phyloP scores from a whole-genome alignment of 2,113 vertebrate species.

The Psophia crepitans region DNA sequence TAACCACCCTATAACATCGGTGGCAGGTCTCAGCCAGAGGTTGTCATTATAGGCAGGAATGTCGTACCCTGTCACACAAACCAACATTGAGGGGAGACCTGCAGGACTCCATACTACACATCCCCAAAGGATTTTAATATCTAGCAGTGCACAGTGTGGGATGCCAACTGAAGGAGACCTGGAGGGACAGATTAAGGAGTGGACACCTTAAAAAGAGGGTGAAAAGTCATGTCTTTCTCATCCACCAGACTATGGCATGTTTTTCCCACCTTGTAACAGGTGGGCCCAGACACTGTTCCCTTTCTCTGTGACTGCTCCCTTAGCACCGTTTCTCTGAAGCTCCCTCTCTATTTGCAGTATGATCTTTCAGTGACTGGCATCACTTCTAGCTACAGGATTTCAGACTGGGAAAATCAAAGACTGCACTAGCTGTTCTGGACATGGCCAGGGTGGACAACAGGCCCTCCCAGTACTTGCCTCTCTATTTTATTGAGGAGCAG shows the following conservation, averaged over 20 bases:
- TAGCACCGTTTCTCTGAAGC: neutral
- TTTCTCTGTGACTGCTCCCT: neutral
- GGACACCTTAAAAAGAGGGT: neutral
- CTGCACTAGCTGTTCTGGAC: neutral
- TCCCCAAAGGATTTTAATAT: neutral
- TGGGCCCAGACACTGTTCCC: neutral
- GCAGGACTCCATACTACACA: neutral
- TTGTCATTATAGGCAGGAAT: neutral
- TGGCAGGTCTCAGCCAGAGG: neutral
- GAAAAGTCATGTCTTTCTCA: neutral
- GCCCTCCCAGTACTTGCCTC: neutral
- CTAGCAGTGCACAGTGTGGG: neutral
- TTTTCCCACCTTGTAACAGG: neutral
- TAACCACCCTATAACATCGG: neutral
- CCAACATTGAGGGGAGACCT: neutral
- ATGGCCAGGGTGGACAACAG: neutral
- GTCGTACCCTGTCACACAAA: neutral
- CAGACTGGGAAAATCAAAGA: neutral
- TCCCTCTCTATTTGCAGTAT: neutral
- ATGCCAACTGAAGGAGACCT: neutral
- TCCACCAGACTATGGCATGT: neutral
- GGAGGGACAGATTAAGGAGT: neutral
- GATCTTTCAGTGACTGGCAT: neutral
- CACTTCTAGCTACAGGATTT: neutral
- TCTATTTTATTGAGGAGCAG: neutral